Conservation (phyloP, 2,113 vertebrate genomes). For the Puma concolor region DNA sequence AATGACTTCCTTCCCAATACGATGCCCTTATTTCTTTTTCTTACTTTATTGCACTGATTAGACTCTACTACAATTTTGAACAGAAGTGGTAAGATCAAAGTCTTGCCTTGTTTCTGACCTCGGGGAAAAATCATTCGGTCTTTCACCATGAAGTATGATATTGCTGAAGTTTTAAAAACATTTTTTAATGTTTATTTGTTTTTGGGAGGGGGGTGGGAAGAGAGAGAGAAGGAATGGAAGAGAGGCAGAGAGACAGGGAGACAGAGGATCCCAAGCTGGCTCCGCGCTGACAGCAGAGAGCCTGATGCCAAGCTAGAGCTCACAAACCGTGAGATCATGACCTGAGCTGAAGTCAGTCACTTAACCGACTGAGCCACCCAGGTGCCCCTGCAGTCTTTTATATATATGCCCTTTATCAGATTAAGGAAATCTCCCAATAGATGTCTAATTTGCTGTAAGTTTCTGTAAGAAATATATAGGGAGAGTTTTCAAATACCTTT, state of each 20-base stretch:
- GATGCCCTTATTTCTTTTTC: background rate
- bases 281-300: too few relatives aligned
- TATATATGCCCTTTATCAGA: background rate
- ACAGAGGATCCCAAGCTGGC: too few relatives aligned
- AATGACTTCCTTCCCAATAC: background rate
- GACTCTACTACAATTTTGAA: background rate
- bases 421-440: background rate
- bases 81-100: background rate
- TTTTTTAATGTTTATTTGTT: too few relatives aligned
- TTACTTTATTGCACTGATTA: background rate
- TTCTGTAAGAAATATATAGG: background rate
- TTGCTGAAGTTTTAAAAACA: background rate
- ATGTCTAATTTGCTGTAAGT: background rate
- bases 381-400: too few relatives aligned
- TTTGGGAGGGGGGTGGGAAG: too few relatives aligned
- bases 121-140: background rate
- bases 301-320: too few relatives aligned
- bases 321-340: too few relatives aligned
- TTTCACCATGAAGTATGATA: background rate
- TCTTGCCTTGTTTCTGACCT: background rate
- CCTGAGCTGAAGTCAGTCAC: too few relatives aligned
- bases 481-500: background rate
- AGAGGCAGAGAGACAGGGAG: too few relatives aligned
- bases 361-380: too few relatives aligned
- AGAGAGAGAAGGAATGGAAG: too few relatives aligned